Base-by-base conservation (phyloP, 2,797 vertebrate species). In the Coracias cyanogaster region DNA sequence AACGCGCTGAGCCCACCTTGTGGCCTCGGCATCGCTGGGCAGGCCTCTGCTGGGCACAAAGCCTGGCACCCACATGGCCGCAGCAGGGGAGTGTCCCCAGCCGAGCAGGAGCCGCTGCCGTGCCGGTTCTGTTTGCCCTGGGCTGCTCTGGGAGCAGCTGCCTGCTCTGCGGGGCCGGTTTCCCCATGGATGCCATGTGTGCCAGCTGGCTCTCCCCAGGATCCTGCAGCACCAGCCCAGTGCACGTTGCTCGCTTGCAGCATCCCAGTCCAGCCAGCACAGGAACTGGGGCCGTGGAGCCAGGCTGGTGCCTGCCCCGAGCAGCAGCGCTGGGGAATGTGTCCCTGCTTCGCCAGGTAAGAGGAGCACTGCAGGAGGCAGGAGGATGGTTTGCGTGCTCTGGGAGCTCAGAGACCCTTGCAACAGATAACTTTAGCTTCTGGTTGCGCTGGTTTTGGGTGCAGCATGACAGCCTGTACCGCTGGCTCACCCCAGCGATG, bases 111-210 rank as follows among this genome's bases (percentile, higher is more conserved):
- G 24, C 22, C 3, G 3, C 49, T 39, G 49, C 43, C 2, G 2
- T 19, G 12, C 39, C n/a, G 2, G 31, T 45, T 2, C 9, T 2
- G 25, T 17, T 20, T 7, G 21, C 18, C 10, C 31, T 5, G 37
- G 51, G n/a, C 16, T 7, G 21, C 18, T 10, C 31, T 5, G 37
- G 51, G n/a, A 33, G 3, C 39, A 39, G 62, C 58, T 3, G 25
- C 35, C 29, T 12, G 49, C 31, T 9, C 54, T 5, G 17, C 5
- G 1, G 19, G 7, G 1, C 29, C 5, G 1, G 2, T 4, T 21
- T 3, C 6, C 46, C 52, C 4, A 11, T 7, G 33, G 16, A 5
- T 6, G 2, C 9, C 2, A 0, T 2, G 19, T 3, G 43, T 24
- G 46, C 18, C 6, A 43, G 43, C 43, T 54, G 1, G 19, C 51